A percentile compares a stretch with the other conserved stretches of the same genome.
Evolutionary conservation across 2,888 invertebrate species (phyloP).

Genomic region (Abrostola tripartita): DNA sequence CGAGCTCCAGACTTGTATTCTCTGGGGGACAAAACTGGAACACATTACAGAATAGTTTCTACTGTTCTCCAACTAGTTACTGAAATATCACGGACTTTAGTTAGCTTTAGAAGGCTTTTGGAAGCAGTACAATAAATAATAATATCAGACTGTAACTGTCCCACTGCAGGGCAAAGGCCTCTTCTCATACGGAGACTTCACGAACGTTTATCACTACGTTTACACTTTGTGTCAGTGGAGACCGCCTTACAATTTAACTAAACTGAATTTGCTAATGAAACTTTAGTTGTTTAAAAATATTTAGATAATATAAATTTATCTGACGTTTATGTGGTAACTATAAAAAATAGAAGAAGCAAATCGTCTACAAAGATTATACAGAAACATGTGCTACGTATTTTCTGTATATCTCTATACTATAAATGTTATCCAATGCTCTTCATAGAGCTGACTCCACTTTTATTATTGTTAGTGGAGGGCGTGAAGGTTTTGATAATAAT

Average conservation of each 20-base stretch:
- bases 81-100: not conserved
- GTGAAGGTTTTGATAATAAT: conserved; percentile 4
- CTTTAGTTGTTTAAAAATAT: too few species aligned
- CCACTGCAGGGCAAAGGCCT: not conserved
- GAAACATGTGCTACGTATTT: too few species aligned
- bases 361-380: too few species aligned
- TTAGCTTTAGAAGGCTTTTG: not conserved
- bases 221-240: too few species aligned
- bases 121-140: not conserved
- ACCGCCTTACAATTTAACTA: too few species aligned
- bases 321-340: too few species aligned
- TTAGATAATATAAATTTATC: too few species aligned
- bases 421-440: not conserved
- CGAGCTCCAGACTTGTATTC: not conserved
- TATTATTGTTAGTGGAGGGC: not conserved
- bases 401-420: too few species aligned
- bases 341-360: too few species aligned
- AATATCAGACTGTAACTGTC: not conserved
- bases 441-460: not conserved
- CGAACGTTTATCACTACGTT: too few species aligned
- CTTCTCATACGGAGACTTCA: not conserved
- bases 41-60: conserved; percentile 3
- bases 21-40: not conserved
- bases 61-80: conserved; percentile 1
- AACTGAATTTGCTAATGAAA: too few species aligned